Percentiles rank a stretch among this genome's conserved stretches.
These are phyloP conservation scores for Cephalophus harveyi DNA, from an alignment of 2,113 vertebrate species.

Conservation along the genomic window DNA sequence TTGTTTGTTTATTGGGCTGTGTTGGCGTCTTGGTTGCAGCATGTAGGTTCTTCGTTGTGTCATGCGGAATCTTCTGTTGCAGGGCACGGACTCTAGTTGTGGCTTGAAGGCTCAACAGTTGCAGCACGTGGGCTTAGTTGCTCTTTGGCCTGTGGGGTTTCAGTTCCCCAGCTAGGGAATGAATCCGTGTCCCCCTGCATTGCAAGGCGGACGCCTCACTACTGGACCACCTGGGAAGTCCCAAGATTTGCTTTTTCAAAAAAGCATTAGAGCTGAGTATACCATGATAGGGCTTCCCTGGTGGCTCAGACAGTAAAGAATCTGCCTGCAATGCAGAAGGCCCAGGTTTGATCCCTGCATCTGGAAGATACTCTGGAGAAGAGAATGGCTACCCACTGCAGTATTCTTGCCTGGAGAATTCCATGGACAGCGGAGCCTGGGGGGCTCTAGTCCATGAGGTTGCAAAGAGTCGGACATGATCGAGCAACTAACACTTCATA, in stretches of 20 bases:
- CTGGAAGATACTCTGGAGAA: background rate
- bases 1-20: background rate
- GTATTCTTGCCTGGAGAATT: background rate
- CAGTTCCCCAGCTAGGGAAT: background rate
- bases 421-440: background rate
- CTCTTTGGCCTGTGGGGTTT: background rate
- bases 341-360: background rate
- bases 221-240: background rate
- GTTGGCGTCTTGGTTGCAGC: background rate
- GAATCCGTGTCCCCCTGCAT: background rate
- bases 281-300: background rate
- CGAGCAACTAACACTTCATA: background rate
- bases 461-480: background rate
- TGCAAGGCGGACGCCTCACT: background rate
- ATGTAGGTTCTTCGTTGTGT: background rate
- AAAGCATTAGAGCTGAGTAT: background rate
- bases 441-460: background rate
- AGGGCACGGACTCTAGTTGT: background rate
- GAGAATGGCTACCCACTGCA: background rate
- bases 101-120: background rate
- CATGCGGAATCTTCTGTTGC: background rate
- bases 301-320: background rate
- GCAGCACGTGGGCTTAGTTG: background rate
- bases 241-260: background rate
- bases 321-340: background rate